Base-by-base conservation (phyloP, 2,888 invertebrate genomes). In the Trypoxylon attenuatum region DNA sequence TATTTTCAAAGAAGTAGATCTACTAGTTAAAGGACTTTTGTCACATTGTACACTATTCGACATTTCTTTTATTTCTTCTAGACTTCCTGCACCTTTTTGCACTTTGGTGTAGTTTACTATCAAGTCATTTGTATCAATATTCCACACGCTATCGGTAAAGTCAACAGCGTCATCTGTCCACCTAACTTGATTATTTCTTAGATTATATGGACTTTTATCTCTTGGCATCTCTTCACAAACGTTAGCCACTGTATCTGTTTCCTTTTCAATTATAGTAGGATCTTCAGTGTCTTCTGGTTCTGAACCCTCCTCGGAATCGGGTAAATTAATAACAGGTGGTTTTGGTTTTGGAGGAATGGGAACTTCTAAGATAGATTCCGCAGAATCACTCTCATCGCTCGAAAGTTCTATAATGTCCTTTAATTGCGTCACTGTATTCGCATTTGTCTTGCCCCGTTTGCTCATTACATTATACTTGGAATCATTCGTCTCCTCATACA, bases 331-430 rank as follows among this genome's bases (percentile, higher is more conserved):
- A 10, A 85, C 18, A 6, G 71, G 78, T 16, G 87, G 87, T 13
- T 64, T 46, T 6, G 84, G 82, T 64, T 85, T 87, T 2, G 84
- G 85, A 2, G 86, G 82, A 19, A 86, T 71, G 6, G 87, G 87
- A 41, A 87, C 80, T 72, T 87, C 87, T 19, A 78, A 76, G 58
- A 86, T 84, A 1, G 87, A 87, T 23, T 79, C 78, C 13, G 83
- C 80, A 0, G 84, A 83, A 18, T 82, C 81, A 1, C 79, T 81
- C 15, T 58, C 64, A 2, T 55, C 52, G 0, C 67, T 66, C 0
- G 53, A 43, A 0, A 57, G 4, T 6, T 56, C 5, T 1, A 15
- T 50, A 10, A 29, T 15, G 53, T 65, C 29, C 1, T 50, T 46
- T 0, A 15, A 21, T 19, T 0, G 13, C 5, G 47, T 56, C 55